phyloP scores from a whole-genome alignment of 1,140 invertebrate genomes.

The Dreissena rostriformis region DNA sequence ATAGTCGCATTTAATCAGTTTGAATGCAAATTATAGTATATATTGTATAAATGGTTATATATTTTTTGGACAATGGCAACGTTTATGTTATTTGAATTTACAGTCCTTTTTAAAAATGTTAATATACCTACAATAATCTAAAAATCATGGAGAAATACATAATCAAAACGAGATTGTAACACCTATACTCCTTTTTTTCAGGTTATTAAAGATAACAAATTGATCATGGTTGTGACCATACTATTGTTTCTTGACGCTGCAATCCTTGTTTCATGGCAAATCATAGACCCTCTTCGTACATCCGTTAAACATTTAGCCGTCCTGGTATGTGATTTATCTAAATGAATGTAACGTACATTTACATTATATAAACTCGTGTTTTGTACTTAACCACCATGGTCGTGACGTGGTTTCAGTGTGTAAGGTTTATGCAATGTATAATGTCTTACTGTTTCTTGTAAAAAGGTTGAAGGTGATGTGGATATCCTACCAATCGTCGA shows the following conservation, averaged over 20 bases:
- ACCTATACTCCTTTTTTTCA: conserved; percentile 13
- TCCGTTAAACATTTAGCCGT: conserved; percentile 94
- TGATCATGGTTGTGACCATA: conserved; percentile 98
- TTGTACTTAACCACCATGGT: background rate
- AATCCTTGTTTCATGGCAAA: conserved; percentile 98
- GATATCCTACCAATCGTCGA: conserved; percentile 86
- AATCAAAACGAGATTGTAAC: background rate
- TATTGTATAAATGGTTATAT: background rate
- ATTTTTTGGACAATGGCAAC: background rate
- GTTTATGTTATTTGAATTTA: background rate
- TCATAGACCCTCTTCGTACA: conserved; percentile 97
- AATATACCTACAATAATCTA: background rate
- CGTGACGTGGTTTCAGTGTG: background rate
- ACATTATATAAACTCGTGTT: background rate
- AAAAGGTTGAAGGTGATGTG: conserved; percentile 70
- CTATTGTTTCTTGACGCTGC: conserved; percentile 94
- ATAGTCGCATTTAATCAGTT: background rate
- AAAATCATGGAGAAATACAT: background rate
- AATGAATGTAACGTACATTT: background rate
- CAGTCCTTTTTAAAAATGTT: background rate
- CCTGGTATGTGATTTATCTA: conserved; percentile 87
- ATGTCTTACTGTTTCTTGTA: background rate
- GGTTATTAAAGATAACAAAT: conserved; percentile 75
- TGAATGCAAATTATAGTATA: background rate
- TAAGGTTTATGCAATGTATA: background rate